Base-by-base conservation (phyloP, 2,797 vertebrate species). In the Cynopterus sphinx region DNA sequence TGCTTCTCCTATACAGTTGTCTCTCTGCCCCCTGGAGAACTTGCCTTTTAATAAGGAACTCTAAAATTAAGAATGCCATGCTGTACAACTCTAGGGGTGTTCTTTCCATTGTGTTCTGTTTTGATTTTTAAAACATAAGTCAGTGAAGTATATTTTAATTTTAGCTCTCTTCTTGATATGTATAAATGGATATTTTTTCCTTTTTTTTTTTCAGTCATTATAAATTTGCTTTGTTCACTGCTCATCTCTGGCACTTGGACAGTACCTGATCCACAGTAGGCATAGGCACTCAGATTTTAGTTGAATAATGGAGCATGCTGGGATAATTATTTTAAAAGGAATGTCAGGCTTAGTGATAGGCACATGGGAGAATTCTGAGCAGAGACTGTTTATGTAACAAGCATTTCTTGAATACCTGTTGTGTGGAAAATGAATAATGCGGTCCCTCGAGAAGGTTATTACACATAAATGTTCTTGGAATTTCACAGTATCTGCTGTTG, bases 331-430 rank as follows among this genome's bases (percentile, higher is more conserved):
- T 75, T 74, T 74, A 19, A 73, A 89, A 87, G 24, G 5, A 65
- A 26, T 94, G 11, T 90, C 63, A 87, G 51, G 33, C 22, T 86
- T 90, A 90, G 31, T 41, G 79, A 92, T n/a, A 92, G 33, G 55
- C 59, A 87, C n/a, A 31, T n/a, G 10, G 49, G 33, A 13, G 26
- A 81, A 39, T 87, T 95, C 70, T 28, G 12, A 90, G 8, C 61
- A 90, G 75, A 67, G 22, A 22, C 68, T 77, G 74, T 87, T 89
- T 91, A 33, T 63, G 93, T 82, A 93, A 43, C 87, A 92, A 90
- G 63, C 53, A 82, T 94, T 88, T 88, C 49, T 61, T 79, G 26
- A 92, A 31, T 55, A 74, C 41, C 22, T 84, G 19, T 59, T 73
- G 24, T 85, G 22, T 90, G 82, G 49, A 41, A 84, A 15, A 26